Percentiles rank a stretch among this genome's conserved stretches.
Evolutionary conservation across 1,140 invertebrate genomes (phyloP).

Genomic region (Phenacoccus solenopsis): DNA sequence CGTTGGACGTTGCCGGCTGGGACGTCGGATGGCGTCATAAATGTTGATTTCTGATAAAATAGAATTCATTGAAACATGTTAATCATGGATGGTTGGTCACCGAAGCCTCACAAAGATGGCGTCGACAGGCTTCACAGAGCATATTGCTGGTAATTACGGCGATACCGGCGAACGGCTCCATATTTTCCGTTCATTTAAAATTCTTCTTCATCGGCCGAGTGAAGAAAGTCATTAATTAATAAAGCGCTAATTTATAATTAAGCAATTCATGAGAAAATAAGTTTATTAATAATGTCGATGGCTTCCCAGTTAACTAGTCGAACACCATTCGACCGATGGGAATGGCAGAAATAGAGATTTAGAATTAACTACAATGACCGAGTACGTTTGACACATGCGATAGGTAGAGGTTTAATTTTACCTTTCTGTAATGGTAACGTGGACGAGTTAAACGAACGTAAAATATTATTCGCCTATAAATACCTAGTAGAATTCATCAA

Average conservation of each 20-base stretch:
- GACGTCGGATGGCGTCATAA: neutral
- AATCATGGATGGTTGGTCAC: conserved; percentile 15
- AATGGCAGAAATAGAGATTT: neutral
- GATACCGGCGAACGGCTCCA: conserved; percentile 10
- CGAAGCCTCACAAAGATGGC: conserved; percentile 4
- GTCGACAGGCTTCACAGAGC: conserved; percentile 10
- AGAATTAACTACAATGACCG: neutral
- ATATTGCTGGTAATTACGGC: conserved; percentile 11
- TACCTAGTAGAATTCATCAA: neutral
- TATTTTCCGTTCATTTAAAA: conserved; percentile 13
- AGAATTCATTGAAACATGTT: conserved; percentile 7
- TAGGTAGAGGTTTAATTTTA: neutral
- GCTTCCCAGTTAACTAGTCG: conserved; percentile 4
- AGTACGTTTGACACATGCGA: neutral
- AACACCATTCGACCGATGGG: conserved; percentile 7
- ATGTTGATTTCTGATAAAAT: conserved; percentile 3
- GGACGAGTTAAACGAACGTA: neutral
- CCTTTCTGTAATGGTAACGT: neutral
- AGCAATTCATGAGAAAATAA: conserved; percentile 18
- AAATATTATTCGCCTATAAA: neutral
- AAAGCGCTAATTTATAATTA: conserved; percentile 18
- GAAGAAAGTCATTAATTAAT: conserved; percentile 17
- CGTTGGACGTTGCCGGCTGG: too few species aligned
- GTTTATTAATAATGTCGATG: conserved; percentile 12
- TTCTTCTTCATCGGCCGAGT: conserved; percentile 11